Conservation (phyloP, 2,797 vertebrate species). For the Pipistrellus pipistrellus region DNA sequence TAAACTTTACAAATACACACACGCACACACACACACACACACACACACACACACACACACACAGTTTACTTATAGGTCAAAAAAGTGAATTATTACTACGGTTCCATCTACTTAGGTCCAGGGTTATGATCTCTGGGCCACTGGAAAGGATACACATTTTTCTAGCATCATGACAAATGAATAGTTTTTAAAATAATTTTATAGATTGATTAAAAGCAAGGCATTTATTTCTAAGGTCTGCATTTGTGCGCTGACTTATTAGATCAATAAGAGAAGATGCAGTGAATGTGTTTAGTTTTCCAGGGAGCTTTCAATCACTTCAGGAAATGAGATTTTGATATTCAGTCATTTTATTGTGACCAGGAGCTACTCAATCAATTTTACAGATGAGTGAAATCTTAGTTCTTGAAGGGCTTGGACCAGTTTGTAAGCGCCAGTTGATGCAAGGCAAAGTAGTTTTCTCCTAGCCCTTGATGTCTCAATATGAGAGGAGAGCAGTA, state of each 20-base stretch:
- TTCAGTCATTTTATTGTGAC: conserved; percentile 8
- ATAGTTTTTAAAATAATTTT: neutral
- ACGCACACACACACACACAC: neutral
- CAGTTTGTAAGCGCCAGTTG: neutral
- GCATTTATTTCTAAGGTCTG: neutral
- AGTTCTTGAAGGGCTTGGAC: neutral
- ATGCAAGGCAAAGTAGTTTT: neutral
- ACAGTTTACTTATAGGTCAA: neutral
- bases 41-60: neutral
- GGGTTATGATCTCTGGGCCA: neutral
- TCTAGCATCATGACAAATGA: neutral
- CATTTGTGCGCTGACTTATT: neutral
- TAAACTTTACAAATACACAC: neutral
- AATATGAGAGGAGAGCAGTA: neutral
- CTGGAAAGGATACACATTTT: conserved; percentile 12
- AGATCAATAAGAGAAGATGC: neutral
- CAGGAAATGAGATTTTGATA: neutral
- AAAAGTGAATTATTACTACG: neutral
- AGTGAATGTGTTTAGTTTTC: neutral
- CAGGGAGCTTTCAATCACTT: neutral
- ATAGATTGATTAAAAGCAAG: neutral
- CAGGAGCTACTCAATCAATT: neutral
- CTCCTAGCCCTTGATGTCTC: neutral
- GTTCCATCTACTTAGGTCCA: neutral
- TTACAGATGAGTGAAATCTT: neutral